Evolutionary conservation across 1,140 invertebrate genomes (phyloP).

Genomic region (Mizuhopecten yessoensis): DNA sequence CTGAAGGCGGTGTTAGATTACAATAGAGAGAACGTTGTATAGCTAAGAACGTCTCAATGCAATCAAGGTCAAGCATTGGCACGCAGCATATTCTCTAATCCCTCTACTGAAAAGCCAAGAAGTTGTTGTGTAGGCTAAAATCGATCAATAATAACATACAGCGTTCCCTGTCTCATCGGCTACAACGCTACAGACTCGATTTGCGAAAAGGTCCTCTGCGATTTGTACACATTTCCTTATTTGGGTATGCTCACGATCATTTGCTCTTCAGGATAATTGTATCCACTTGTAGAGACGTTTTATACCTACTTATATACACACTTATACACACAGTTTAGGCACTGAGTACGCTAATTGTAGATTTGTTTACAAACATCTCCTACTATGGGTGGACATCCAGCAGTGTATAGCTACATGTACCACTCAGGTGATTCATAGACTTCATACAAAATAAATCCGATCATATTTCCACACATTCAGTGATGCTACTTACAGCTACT

Average conservation of each 20-base stretch:
- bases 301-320: background rate
- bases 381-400: background rate
- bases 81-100: background rate
- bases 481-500: background rate
- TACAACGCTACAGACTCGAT: background rate
- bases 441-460: background rate
- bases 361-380: constrained; percentile 1
- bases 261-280: background rate
- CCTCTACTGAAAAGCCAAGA: background rate
- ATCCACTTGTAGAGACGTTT: background rate
- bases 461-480: background rate
- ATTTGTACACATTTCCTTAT: background rate
- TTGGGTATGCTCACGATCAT: constrained; percentile 4
- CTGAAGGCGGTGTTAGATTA: background rate
- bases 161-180: background rate
- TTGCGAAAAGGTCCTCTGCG: background rate
- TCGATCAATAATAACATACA: constrained; percentile 1
- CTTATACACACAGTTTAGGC: background rate
- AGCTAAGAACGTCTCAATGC: background rate
- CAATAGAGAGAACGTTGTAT: background rate
- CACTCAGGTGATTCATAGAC: background rate
- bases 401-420: background rate
- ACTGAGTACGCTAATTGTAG: constrained; percentile 15
- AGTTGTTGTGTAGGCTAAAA: background rate
- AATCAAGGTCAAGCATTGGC: background rate